Conservation (phyloP, 2,797 vertebrate genomes). For the Ctenopoma multispine region DNA sequence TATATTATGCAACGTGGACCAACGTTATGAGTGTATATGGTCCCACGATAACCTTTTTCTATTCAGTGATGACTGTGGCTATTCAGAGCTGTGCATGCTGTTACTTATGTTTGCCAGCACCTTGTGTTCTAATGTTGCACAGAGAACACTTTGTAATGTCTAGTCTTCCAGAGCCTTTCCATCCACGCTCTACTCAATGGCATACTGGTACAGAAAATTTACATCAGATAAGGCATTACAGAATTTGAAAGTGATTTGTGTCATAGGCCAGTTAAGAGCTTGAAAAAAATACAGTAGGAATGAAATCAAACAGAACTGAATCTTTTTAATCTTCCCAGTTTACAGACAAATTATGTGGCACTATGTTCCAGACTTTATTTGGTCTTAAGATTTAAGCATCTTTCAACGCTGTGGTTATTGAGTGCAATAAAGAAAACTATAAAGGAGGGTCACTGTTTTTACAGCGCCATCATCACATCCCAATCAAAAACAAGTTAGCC, state of each 20-base stretch:
- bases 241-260: not conserved
- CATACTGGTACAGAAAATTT: not conserved
- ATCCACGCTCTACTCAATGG: not conserved
- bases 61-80: slow-evolving; percentile 32
- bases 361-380: not conserved
- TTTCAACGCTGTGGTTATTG: slow-evolving; percentile 4
- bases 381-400: not conserved
- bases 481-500: slow-evolving; percentile 43
- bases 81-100: slow-evolving; percentile 15
- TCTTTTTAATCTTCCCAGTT: not conserved
- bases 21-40: not conserved
- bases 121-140: slow-evolving; percentile 11
- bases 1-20: slow-evolving; percentile 1
- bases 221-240: slow-evolving; percentile 3
- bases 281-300: too few relatives aligned
- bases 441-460: slow-evolving; percentile 22
- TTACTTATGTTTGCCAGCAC: slow-evolving; percentile 8
- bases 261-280: too few relatives aligned
- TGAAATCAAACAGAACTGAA: too few relatives aligned
- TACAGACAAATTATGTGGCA: not conserved
- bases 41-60: slow-evolving; percentile 5
- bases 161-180: not conserved
- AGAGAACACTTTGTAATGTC: not conserved
- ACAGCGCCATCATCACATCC: slow-evolving; percentile 10
- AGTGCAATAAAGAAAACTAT: not conserved